phyloP scores from a whole-genome alignment of 2,113 vertebrate genomes.

The Campylomormyrus tamandua region DNA sequence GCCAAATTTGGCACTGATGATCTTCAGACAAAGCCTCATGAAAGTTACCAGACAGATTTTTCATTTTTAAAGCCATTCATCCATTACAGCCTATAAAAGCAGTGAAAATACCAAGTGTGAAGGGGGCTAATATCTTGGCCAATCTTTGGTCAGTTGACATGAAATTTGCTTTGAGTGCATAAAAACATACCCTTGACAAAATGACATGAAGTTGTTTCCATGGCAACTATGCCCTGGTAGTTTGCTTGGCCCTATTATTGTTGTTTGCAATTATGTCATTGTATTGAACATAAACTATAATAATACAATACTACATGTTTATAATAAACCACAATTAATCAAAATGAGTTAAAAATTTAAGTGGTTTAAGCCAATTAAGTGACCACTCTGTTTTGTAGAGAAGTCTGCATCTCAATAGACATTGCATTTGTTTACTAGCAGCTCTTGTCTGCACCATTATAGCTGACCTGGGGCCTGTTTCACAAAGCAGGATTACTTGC shows the following conservation, averaged over 20 bases:
- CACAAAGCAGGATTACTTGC: too few relatives aligned
- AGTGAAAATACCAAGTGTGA: not conserved
- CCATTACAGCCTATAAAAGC: not conserved
- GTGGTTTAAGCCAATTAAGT: not conserved
- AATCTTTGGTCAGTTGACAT: not conserved
- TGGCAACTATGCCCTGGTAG: not conserved
- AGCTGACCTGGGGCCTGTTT: not conserved
- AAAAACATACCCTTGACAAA: not conserved
- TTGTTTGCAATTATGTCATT: not conserved
- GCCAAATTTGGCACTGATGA: not conserved
- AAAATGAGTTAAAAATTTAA: not conserved
- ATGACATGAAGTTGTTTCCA: not conserved
- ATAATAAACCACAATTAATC: not conserved
- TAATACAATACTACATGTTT: not conserved
- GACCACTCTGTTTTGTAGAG: not conserved
- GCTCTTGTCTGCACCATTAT: not conserved
- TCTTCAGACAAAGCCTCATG: not conserved
- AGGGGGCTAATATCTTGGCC: not conserved
- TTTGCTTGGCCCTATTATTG: not conserved
- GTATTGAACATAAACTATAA: not conserved
- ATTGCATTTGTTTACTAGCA: not conserved
- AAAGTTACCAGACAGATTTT: not conserved
- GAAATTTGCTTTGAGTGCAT: not conserved
- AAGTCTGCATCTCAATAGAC: not conserved
- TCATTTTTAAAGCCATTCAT: not conserved